Evolutionary conservation across 2,113 vertebrate genomes (phyloP), one percentile per base, ranked within the genome.

Genomic region (Eublepharis macularius): DNA sequence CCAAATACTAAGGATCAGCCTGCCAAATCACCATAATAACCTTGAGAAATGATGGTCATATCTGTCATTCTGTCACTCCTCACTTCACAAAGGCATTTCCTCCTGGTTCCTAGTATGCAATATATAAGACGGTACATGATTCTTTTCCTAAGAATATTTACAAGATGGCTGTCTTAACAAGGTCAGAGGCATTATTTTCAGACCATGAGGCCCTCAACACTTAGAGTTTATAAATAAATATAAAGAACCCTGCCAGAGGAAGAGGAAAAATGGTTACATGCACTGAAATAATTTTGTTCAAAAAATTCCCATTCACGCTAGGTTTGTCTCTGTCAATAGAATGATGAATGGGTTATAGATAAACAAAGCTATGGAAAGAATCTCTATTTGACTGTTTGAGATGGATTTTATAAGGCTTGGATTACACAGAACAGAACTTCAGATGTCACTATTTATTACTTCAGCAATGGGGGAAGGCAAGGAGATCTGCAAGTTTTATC

Each of bases 361-460:
- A 81, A 54, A 57, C n/a, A 76, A 79, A 86, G 17, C 63, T 17
- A 0, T 0, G 66, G 74, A 84, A 90, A 66, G 63, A 29, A 81
- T 24, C 47, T 84, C 90, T 69, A 51, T 0, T 73, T 60, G 51
- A 63, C 47, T 54, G 83, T 86, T 82, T 63, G 78, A 45, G 63
- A 16, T 84, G 81, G 74, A 10, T 83, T 93, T 91, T 85, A 12
- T 4, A 11, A 0, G 1, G 63, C 76, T 90, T 4, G 0, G 10
- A 17, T 73, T 85, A 80, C 85, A 74, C 0, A 69, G 73, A 76
- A 4, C 74, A 86, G 82, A 90, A 83, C 82, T 87, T 43, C 65
- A 82, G 19, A 83, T 81, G 77, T 66, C 87, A 90, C 12, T 43
- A 36, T 65, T 88, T 41, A 72, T 80, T 84, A 41, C 74, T 81